These are phyloP conservation scores for Orycteropus afer DNA, from an alignment of 2,113 vertebrate genomes.

Conservation along the genomic window DNA sequence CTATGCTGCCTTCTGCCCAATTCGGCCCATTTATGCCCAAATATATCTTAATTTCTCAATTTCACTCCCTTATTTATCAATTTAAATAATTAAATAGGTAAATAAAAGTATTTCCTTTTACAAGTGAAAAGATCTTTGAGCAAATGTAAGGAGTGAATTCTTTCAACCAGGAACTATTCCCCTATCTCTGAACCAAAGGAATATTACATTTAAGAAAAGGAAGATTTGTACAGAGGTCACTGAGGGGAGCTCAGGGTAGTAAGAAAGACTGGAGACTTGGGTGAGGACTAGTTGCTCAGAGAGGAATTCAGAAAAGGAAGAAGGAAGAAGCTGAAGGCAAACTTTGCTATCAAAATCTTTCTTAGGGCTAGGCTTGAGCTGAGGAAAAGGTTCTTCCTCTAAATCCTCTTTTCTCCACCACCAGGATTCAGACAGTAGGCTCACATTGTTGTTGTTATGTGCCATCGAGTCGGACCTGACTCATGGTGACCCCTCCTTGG, in stretches of 20 bases:
- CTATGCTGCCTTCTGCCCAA: neutral
- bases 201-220: neutral
- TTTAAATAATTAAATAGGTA: neutral
- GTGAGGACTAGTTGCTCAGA: too few relatives aligned
- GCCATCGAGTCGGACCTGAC: too few relatives aligned
- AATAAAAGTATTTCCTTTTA: neutral
- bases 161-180: neutral
- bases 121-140: neutral
- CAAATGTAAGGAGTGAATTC: neutral
- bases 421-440: neutral
- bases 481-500: too few relatives aligned
- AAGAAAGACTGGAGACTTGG: fast-evolving
- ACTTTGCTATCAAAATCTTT: neutral
- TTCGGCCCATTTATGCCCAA: too few relatives aligned
- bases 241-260: neutral
- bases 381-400: neutral
- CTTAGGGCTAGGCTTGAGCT: neutral
- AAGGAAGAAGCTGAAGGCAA: neutral
- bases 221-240: neutral
- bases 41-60: neutral
- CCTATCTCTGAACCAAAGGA: neutral
- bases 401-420: neutral
- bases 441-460: too few relatives aligned
- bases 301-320: neutral
- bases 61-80: neutral